Conservation (phyloP, 2,797 vertebrate species). For the Esox masquinongy region DNA sequence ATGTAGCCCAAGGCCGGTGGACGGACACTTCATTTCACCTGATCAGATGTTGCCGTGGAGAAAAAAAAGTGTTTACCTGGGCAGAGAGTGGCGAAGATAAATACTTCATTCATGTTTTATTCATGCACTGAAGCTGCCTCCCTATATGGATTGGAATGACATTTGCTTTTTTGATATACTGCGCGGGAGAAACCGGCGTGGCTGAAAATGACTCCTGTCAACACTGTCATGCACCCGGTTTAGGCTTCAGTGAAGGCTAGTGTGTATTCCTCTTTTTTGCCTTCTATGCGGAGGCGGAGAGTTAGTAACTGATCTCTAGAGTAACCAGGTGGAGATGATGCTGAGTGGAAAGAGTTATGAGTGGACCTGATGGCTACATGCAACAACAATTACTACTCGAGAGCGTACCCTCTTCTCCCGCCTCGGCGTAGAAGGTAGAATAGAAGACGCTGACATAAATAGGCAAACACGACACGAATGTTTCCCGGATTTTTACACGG, state of each 20-base stretch:
- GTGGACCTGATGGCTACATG: constrained; percentile 2
- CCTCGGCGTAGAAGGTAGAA: not conserved
- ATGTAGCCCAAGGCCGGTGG: not conserved
- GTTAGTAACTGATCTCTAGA: constrained; percentile 9
- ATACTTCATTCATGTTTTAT: constrained; percentile 61
- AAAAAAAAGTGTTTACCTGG: constrained; percentile 6
- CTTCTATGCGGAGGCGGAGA: constrained; percentile 5
- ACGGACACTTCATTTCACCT: constrained; percentile 3
- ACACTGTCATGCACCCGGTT: constrained; percentile 9
- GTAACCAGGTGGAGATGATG: constrained; percentile 3
- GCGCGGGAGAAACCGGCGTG: constrained; percentile 8
- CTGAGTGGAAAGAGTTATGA: constrained; percentile 4
- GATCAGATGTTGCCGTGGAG: constrained; percentile 6
- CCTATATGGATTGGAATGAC: constrained; percentile 14
- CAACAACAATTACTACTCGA: not conserved
- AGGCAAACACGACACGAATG: not conserved
- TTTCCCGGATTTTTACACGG: not conserved
- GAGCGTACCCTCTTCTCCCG: not conserved
- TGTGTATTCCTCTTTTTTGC: not conserved
- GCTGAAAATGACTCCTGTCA: constrained; percentile 21
- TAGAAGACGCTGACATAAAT: not conserved
- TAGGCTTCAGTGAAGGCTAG: constrained; percentile 1
- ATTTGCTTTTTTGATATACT: constrained; percentile 27
- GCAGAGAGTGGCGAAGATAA: constrained; percentile 31
- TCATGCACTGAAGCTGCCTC: constrained; percentile 40